Percentiles rank a stretch among this genome's conserved stretches.
Evolutionary conservation across 2,113 vertebrate species (phyloP).

Genomic region (Mixornis gularis): DNA sequence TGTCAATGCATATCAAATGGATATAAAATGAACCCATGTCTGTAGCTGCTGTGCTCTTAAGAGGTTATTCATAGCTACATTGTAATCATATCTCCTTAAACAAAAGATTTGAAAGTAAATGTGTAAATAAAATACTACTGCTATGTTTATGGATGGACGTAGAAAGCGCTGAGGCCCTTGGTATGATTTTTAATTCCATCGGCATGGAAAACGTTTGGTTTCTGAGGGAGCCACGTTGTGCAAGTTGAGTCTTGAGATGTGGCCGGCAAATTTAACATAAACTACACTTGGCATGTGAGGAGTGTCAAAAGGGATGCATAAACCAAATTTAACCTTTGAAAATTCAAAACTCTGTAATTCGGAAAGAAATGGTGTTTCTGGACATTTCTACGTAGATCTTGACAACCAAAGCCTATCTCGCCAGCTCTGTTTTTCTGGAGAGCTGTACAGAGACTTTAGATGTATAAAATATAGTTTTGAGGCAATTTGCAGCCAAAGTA

Average conservation of each 20-base stretch:
- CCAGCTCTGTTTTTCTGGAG: neutral
- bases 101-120: neutral
- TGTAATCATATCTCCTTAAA: constrained; percentile 10
- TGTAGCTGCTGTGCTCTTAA: neutral
- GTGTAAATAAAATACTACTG: neutral
- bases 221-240: neutral
- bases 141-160: neutral
- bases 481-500: neutral
- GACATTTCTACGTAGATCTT: neutral
- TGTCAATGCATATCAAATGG: neutral
- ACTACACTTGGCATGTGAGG: neutral
- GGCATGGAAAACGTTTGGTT: neutral
- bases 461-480: neutral
- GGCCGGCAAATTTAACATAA: neutral
- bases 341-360: neutral
- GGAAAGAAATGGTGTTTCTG: neutral
- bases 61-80: constrained; percentile 4
- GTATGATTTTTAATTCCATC: neutral
- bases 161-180: neutral
- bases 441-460: neutral
- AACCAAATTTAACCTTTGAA: neutral
- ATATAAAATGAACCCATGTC: neutral
- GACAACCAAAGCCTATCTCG: neutral
- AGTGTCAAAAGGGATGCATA: neutral
- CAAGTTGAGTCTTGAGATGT: neutral